Conservation (phyloP, 2,113 vertebrate genomes). For the Oreochromis tanganicae region DNA sequence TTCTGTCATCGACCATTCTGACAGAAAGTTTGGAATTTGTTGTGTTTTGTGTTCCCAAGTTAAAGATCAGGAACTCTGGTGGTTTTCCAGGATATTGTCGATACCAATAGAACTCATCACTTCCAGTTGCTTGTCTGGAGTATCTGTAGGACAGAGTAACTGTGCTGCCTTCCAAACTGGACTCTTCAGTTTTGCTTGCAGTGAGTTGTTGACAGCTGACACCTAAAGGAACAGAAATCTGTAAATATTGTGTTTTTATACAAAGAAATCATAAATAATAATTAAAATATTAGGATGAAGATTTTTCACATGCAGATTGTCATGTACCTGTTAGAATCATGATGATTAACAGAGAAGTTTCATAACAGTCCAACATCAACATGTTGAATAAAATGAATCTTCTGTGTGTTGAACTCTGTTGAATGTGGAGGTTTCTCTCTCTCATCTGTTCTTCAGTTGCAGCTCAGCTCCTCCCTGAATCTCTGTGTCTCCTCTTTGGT, state of each 20-base stretch:
- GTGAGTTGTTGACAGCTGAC: neutral
- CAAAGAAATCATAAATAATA: neutral
- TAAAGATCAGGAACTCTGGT: neutral
- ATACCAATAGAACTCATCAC: accelerated
- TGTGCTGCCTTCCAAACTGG: neutral
- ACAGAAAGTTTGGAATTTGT: neutral
- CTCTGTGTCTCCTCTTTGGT: neutral
- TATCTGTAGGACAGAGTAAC: neutral
- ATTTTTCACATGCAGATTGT: no score
- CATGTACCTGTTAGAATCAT: neutral
- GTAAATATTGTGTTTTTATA: neutral
- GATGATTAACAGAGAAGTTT: neutral
- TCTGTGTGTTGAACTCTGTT: neutral
- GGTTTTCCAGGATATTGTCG: neutral
- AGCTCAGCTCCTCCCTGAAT: constrained; percentile 10
- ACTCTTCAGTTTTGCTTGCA: neutral
- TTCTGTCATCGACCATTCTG: neutral
- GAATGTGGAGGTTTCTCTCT: neutral
- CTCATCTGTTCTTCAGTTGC: neutral
- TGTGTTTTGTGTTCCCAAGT: accelerated
- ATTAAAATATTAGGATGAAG: no score
- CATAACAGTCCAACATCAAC: neutral
- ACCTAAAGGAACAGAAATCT: neutral
- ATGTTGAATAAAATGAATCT: neutral
- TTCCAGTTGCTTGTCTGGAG: accelerated